These are phyloP conservation scores for Rotaria magnacalcarata DNA, from an alignment of 2,888 invertebrate species.

Conservation along the genomic window DNA sequence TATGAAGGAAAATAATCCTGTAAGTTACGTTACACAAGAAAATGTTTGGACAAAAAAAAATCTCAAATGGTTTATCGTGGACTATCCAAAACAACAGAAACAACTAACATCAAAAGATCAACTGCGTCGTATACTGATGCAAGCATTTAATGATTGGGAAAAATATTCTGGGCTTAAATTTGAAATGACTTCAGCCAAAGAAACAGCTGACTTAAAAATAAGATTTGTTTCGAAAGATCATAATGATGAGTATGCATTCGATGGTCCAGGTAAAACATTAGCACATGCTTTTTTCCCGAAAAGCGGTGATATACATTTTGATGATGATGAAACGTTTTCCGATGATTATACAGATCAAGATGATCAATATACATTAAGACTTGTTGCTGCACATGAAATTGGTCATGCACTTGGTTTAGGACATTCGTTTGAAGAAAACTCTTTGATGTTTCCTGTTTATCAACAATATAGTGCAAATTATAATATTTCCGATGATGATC, in stretches of 20 bases:
- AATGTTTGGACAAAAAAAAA: background rate
- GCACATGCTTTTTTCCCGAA: conserved; percentile 43
- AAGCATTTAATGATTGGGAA: conserved; percentile 42
- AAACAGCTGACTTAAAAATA: conserved; percentile 36
- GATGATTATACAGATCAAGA: background rate
- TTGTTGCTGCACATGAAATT: conserved; percentile 37
- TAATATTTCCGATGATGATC: background rate
- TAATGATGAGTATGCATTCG: conserved; percentile 43
- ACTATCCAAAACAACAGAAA: conserved; percentile 33
- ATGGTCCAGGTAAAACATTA: conserved; percentile 40
- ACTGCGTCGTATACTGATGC: background rate
- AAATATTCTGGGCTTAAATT: conserved; percentile 29
- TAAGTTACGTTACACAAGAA: background rate
- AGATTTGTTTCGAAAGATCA: conserved; percentile 37
- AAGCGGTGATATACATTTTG: conserved; percentile 41
- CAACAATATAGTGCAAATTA: conserved; percentile 3
- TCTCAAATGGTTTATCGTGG: conserved; percentile 25
- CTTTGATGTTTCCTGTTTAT: conserved; percentile 28
- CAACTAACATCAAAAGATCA: background rate
- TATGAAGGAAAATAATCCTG: background rate
- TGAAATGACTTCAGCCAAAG: background rate
- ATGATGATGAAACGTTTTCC: conserved; percentile 44
- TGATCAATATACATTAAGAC: conserved; percentile 10
- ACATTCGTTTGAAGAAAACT: background rate
- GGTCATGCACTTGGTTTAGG: conserved; percentile 25